Base-by-base conservation (phyloP, 2,888 invertebrate genomes). In the Drosophila paucipuncta region DNA sequence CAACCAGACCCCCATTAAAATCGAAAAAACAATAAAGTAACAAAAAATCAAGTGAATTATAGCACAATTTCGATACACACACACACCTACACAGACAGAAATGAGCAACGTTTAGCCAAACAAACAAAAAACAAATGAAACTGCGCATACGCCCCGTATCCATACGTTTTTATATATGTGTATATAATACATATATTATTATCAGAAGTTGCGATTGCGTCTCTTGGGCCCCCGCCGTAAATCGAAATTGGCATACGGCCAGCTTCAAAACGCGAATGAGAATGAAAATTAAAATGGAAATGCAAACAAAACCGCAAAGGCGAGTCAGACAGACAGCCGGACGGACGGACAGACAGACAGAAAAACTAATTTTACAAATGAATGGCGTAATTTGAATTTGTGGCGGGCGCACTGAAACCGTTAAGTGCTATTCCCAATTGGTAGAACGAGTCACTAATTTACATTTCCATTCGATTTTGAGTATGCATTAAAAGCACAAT, bases 321-420 rank as follows among this genome's bases (percentile, higher is more conserved):
- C 47, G 47, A 9, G 28, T 83, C 85, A 80, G 80, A 85, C 80
- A 87, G 68, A 67, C 10, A 60, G 58, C 39, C 67, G 13, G 57
- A 43, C 33, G 18, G 39, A 63, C 68, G 13, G 78, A 85, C 82
- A 80, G 68, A 67, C 70, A 67, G 68, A 80, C 73, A 67, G 67
- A 77, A 73, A 88, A 80, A 80, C 80, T 68, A 80, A 80, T 78
- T 87, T 85, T 59, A 80, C 76, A 83, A 83, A 88, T 88, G 83
- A 83, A 82, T 82, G 73, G 88, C 85, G 83, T 80, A 75, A 88
- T 85, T 85, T 73, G 53, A 81, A 87, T 78, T 78, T 73, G 79
- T 68, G 62, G 77, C 55, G 52, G 28, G 60, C n/a, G 9, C 31
- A 57, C 18, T 30, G 39, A n/a, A 64, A 59, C 33, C 62, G 73